Evolutionary conservation across 2,888 invertebrate species (phyloP).

Genomic region (Oxystoma pomonae): DNA sequence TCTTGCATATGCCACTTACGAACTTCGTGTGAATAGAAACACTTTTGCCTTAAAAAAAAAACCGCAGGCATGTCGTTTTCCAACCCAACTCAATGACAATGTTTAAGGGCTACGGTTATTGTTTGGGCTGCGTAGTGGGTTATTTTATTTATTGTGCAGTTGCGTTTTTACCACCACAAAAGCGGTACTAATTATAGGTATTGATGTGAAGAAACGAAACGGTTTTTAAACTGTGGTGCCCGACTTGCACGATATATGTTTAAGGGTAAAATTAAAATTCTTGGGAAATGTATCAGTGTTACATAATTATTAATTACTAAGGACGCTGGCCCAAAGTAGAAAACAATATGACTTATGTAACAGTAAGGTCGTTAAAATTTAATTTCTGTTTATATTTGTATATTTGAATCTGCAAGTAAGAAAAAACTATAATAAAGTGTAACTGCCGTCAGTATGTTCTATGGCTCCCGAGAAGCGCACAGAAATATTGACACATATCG

Average conservation of each 20-base stretch:
- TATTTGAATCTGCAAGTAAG: no score
- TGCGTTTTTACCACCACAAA: conserved; percentile 31
- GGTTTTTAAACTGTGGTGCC: conserved; percentile 13
- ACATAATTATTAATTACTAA: no score
- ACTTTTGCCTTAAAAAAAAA: conserved; percentile 28
- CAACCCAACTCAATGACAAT: conserved; percentile 32
- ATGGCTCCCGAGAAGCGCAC: no score
- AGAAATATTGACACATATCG: no score
- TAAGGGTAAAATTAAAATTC: neutral
- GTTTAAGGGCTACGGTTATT: conserved; percentile 36
- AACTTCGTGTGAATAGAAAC: conserved; percentile 36
- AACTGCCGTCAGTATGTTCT: no score
- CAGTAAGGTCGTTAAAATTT: no score
- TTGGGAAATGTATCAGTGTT: neutral
- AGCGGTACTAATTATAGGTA: conserved; percentile 35
- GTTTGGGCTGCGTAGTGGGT: conserved; percentile 33
- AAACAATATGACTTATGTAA: no score
- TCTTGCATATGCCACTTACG: conserved; percentile 1
- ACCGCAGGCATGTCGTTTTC: conserved; percentile 22
- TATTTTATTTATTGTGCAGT: conserved; percentile 27
- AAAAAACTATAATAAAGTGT: no score
- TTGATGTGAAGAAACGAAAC: conserved; percentile 28
- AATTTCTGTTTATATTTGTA: no score
- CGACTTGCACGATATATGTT: neutral
- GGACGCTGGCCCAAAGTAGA: no score